A percentile compares a stretch with the other conserved stretches of the same genome.
These are phyloP conservation scores for Buathra laborator DNA, from an alignment of 2,888 invertebrate genomes.

Conservation along the genomic window DNA sequence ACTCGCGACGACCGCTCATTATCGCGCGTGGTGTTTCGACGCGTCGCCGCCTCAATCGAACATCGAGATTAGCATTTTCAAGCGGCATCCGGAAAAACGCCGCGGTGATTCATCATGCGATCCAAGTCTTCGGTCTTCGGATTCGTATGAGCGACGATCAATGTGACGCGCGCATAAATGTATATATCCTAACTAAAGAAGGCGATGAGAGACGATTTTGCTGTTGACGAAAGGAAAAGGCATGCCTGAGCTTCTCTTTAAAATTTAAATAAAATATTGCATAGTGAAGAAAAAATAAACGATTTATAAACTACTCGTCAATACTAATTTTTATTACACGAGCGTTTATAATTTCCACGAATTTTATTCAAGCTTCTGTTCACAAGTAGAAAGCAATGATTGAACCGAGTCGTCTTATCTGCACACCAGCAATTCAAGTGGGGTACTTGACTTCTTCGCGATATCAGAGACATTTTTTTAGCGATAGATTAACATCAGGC, in stretches of 20 bases:
- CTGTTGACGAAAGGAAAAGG: slow-evolving; percentile 17
- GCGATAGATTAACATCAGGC: not conserved
- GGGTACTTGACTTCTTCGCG: not conserved
- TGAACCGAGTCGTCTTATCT: not conserved
- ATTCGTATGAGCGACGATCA: slow-evolving; percentile 6
- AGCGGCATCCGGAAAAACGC: slow-evolving; percentile 63
- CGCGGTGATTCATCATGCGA: slow-evolving; percentile 51
- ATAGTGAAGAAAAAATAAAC: not conserved
- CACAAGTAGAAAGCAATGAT: not conserved
- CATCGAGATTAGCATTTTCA: slow-evolving; percentile 58
- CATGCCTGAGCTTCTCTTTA: not conserved
- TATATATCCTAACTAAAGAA: slow-evolving; percentile 6
- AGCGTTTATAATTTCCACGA: not conserved
- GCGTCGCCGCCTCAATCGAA: slow-evolving; percentile 23
- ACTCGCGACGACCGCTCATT: slow-evolving; percentile 51
- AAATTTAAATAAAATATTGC: not conserved
- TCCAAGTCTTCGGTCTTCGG: slow-evolving; percentile 26
- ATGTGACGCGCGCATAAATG: slow-evolving; percentile 40
- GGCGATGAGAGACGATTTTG: slow-evolving; percentile 3
- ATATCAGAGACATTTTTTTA: not conserved
- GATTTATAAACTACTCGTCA: too few species aligned
- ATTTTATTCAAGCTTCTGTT: not conserved
- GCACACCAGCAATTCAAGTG: not conserved
- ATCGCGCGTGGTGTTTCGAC: slow-evolving; percentile 55
- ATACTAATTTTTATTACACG: not conserved